A percentile compares a stretch with the other conserved stretches of the same genome.
Conservation (phyloP, 2,888 invertebrate species). For the Schrankia costaestrigalis region DNA sequence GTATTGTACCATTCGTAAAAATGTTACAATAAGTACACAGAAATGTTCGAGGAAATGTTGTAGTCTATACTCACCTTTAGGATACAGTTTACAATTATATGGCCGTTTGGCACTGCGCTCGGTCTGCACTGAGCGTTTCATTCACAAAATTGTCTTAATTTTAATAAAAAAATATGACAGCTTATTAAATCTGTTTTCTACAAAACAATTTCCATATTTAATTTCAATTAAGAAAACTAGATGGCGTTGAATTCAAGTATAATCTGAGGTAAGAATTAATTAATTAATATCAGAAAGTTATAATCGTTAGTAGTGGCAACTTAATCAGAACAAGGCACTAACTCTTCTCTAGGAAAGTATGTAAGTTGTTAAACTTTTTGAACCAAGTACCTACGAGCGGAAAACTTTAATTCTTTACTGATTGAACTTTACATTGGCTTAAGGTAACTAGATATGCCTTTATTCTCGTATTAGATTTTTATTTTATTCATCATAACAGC, state of each 20-base stretch:
- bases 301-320: constrained; percentile 7
- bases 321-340: constrained; percentile 14
- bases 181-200: not conserved
- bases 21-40: too few species aligned
- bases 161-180: not conserved
- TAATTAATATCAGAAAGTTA: constrained; percentile 9
- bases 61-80: too few species aligned
- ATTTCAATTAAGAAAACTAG: not conserved
- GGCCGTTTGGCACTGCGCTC: too few species aligned
- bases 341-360: constrained; percentile 10
- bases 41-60: too few species aligned
- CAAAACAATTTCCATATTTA: not conserved
- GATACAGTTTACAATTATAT: too few species aligned
- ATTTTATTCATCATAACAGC: too few species aligned
- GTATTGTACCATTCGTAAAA: too few species aligned
- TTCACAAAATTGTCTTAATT: too few species aligned
- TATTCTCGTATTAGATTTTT: too few species aligned
- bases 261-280: constrained; percentile 4
- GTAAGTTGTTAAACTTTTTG: constrained; percentile 18
- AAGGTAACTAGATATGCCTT: constrained; percentile 14
- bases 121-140: too few species aligned
- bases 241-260: not conserved
- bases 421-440: constrained; percentile 12
- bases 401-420: constrained; percentile 31
- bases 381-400: constrained; percentile 15